Evolutionary conservation across 1,140 invertebrate species (phyloP).

Genomic region (Drosophila pseudoobscura): DNA sequence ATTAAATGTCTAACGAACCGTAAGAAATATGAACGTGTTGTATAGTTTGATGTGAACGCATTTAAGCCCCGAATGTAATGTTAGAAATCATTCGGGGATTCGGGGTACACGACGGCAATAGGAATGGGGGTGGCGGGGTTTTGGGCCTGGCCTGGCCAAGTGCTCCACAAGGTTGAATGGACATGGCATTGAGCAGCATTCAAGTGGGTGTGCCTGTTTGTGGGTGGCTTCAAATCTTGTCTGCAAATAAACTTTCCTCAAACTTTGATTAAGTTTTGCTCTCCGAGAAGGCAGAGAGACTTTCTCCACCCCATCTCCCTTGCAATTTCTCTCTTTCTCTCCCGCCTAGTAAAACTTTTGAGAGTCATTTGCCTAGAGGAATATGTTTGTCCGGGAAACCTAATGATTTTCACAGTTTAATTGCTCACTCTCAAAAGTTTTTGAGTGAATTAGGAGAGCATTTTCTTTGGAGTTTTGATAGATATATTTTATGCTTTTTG

Average conservation of each 20-base stretch:
- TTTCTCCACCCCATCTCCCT: too few species aligned
- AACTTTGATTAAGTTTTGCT: constrained; percentile 45
- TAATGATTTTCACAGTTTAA: constrained; percentile 41
- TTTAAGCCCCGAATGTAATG: constrained; percentile 50
- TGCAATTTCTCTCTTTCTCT: too few species aligned
- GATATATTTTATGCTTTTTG: not conserved
- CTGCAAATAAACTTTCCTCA: constrained; percentile 22
- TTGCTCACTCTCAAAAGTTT: constrained; percentile 33
- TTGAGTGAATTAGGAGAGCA: constrained; percentile 1
- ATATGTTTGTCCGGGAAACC: constrained; percentile 32
- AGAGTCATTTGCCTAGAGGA: constrained; percentile 45
- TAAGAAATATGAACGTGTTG: constrained; percentile 76
- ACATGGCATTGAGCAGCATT: constrained; percentile 51
- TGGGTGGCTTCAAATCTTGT: constrained; percentile 50
- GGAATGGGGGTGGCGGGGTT: not conserved
- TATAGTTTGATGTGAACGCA: constrained; percentile 77
- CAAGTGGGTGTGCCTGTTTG: constrained; percentile 16
- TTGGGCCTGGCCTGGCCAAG: not conserved
- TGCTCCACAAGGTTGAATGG: constrained; percentile 44
- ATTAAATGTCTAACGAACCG: constrained; percentile 80
- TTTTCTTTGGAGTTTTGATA: constrained; percentile 2
- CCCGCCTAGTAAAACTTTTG: constrained; percentile 15
- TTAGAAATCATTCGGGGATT: constrained; percentile 48
- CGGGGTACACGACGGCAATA: not conserved
- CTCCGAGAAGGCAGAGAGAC: not conserved